Conservation (phyloP, 2,797 vertebrate genomes). For the Artibeus jamaicensis region DNA sequence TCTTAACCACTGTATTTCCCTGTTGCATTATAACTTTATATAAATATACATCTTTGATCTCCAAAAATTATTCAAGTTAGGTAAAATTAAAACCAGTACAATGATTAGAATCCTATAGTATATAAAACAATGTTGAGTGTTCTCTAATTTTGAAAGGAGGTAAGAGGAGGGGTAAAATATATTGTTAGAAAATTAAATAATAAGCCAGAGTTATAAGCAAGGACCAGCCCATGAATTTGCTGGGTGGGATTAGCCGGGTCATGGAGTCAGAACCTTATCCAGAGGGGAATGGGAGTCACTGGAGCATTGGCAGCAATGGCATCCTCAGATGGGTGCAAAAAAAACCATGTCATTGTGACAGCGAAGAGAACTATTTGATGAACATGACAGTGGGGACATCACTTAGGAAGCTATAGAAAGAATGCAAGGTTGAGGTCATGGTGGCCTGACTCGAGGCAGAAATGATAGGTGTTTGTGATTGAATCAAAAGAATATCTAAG, state of each 20-base stretch:
- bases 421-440: neutral
- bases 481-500: neutral
- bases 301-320: fast-evolving
- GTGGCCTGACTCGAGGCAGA: neutral
- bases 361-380: neutral
- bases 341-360: neutral
- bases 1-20: neutral
- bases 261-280: neutral
- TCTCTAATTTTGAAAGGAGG: neutral
- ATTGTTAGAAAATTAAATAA: neutral
- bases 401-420: neutral
- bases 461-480: neutral
- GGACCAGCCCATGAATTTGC: neutral
- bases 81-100: neutral
- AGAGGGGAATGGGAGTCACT: neutral
- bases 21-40: neutral
- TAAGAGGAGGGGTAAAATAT: neutral
- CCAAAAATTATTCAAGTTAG: neutral
- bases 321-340: neutral
- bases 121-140: neutral
- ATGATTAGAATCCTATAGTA: neutral
- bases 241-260: neutral
- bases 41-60: neutral
- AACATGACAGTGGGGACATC: neutral
- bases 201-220: neutral